A percentile compares a stretch with the other conserved stretches of the same genome.
Conservation (phyloP, 2,888 invertebrate genomes). For the Brachypalpus laphriformis region DNA sequence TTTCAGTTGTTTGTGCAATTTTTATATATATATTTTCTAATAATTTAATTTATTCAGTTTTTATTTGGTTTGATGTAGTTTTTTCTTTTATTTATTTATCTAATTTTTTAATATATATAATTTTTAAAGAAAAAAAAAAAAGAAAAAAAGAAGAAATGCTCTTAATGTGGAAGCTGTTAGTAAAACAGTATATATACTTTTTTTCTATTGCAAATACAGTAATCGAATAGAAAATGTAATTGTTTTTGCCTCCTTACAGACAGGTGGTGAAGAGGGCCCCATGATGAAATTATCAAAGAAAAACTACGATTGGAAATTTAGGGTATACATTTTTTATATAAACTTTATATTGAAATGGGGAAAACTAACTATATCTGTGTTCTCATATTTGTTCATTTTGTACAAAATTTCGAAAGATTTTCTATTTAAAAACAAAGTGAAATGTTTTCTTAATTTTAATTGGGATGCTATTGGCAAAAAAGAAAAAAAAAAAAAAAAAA, state of each 20-base stretch:
- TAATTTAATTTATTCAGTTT: constrained; percentile 20
- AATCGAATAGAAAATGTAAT: constrained; percentile 60
- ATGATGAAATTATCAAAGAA: constrained; percentile 81
- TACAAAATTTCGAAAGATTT: constrained; percentile 75
- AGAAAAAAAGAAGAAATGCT: too few relatives aligned
- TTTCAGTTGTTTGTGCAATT: constrained; percentile 67
- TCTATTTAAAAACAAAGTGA: constrained; percentile 23
- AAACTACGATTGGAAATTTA: constrained; percentile 85
- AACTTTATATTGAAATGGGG: constrained; percentile 64
- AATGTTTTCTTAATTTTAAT: constrained; percentile 40
- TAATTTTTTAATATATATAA: constrained; percentile 20
- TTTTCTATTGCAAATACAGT: constrained; percentile 19
- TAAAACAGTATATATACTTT: constrained; percentile 40
- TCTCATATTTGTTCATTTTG: constrained; percentile 73
- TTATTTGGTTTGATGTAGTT: constrained; percentile 53
- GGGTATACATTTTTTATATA: constrained; percentile 82
- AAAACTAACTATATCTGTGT: constrained; percentile 68
- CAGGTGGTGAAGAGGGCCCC: constrained; percentile 82
- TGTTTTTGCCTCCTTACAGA: constrained; percentile 76
- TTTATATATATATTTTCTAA: constrained; percentile 42
- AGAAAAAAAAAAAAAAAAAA: too few relatives aligned
- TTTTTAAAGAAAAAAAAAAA: too few relatives aligned
- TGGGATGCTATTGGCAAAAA: constrained; percentile 46
- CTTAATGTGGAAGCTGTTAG: constrained; percentile 67
- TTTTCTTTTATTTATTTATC: constrained; percentile 21